These are phyloP conservation scores for Sinella curviseta DNA, from an alignment of 1,140 invertebrate genomes.

Conservation along the genomic window DNA sequence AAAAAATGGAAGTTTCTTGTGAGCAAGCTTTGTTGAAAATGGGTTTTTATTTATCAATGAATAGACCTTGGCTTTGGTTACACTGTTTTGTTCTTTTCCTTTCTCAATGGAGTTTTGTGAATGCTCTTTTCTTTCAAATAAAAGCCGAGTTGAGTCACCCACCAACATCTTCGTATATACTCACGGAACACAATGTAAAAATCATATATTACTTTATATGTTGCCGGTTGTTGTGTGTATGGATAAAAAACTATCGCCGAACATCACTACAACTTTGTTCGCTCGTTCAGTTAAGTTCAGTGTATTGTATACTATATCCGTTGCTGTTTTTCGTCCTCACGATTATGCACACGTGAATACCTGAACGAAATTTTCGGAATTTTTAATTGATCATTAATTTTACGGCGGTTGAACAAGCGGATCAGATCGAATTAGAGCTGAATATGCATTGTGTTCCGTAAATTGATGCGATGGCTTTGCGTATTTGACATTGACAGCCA, in stretches of 20 bases:
- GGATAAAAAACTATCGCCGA: no score
- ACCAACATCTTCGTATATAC: not conserved
- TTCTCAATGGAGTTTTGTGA: not conserved
- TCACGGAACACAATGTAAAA: not conserved
- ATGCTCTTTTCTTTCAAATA: conserved; percentile 11
- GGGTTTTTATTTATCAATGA: conserved; percentile 18
- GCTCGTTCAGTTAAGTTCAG: no score
- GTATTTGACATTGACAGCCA: not conserved
- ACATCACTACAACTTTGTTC: no score
- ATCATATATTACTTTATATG: no score
- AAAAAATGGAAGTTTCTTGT: not conserved
- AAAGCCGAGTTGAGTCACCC: not conserved
- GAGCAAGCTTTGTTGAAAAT: not conserved
- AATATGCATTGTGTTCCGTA: not conserved
- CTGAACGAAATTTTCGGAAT: no score
- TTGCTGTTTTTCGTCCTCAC: no score
- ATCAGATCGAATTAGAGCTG: not conserved
- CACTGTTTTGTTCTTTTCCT: conserved; percentile 11
- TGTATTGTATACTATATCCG: no score
- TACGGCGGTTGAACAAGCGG: not conserved
- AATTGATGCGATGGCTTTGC: not conserved
- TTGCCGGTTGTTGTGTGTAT: no score
- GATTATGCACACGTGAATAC: no score
- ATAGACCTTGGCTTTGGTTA: conserved; percentile 14
- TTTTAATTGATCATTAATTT: conserved; percentile 20